phyloP scores from a whole-genome alignment of 92 coral and sea anemone genomes.

The Anthopleura xanthogrammica region DNA sequence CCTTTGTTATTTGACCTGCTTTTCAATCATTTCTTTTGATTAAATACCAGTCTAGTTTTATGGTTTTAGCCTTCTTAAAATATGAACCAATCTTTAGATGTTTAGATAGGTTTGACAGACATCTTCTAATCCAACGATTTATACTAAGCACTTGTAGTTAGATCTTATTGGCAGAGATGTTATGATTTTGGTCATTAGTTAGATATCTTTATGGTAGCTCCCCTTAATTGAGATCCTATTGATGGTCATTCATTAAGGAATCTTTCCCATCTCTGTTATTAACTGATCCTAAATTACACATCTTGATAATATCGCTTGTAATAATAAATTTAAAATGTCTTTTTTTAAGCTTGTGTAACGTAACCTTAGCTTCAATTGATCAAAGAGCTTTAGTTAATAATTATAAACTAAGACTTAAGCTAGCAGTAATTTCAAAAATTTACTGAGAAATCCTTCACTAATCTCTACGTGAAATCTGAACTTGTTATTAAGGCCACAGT shows the following conservation, averaged over 20 bases:
- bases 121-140: not conserved
- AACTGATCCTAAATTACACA: not conserved
- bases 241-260: not conserved
- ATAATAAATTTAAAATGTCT: not conserved
- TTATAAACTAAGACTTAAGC: too few relatives aligned
- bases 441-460: too few relatives aligned
- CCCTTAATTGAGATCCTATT: not conserved
- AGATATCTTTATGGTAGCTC: not conserved
- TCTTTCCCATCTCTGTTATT: not conserved
- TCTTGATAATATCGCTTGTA: not conserved
- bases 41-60: not conserved
- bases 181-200: not conserved
- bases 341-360: not conserved
- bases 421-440: too few relatives aligned
- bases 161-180: not conserved
- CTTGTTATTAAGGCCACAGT: too few relatives aligned
- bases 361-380: too few relatives aligned
- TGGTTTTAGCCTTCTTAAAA: not conserved
- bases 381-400: too few relatives aligned
- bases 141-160: not conserved
- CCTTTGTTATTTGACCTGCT: not conserved
- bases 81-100: not conserved
- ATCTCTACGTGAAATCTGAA: too few relatives aligned
- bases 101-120: not conserved
- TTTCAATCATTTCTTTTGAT: not conserved